Percentiles rank a stretch among this genome's conserved stretches.
Evolutionary conservation across 2,113 vertebrate genomes (phyloP).

Genomic region (Cinclus mexicanus): DNA sequence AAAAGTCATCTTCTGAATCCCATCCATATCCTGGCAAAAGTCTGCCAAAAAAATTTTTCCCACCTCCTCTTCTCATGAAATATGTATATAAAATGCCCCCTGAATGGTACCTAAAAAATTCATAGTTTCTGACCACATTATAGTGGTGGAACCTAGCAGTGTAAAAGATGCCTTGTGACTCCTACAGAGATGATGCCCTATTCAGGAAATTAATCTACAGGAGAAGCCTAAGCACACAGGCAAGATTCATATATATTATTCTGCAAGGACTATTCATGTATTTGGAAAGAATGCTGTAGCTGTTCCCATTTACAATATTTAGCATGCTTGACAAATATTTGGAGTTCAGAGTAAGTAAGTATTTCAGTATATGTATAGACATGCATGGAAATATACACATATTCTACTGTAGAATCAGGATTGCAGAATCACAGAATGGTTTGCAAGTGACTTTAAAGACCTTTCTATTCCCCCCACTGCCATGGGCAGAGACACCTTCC

Average conservation of each 20-base stretch:
- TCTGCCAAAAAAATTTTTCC: slow-evolving; percentile 59
- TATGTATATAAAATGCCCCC: slow-evolving; percentile 50
- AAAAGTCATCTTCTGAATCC: slow-evolving; percentile 61
- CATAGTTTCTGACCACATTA: slow-evolving; percentile 37
- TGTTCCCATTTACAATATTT: slow-evolving; percentile 17
- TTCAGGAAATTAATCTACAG: slow-evolving; percentile 48
- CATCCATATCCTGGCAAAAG: slow-evolving; percentile 34
- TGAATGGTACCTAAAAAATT: slow-evolving; percentile 44
- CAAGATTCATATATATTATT: slow-evolving; percentile 20
- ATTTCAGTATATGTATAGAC: not conserved
- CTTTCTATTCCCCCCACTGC: rapidly evolving
- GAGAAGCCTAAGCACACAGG: slow-evolving; percentile 6
- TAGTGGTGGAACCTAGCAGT: not conserved
- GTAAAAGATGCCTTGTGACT: slow-evolving; percentile 55
- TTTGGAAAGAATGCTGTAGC: not conserved
- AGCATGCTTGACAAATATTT: not conserved
- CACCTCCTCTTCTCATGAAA: slow-evolving; percentile 50
- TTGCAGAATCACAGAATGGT: not conserved
- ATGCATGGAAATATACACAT: not conserved
- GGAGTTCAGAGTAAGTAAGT: not conserved
- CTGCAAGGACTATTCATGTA: not conserved
- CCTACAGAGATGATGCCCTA: slow-evolving; percentile 35
- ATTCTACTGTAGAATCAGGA: not conserved
- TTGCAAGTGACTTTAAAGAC: not conserved
- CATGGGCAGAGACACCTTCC: not conserved